Conservation (phyloP, 2,888 invertebrate species). For the Drosophila acutilabella region DNA sequence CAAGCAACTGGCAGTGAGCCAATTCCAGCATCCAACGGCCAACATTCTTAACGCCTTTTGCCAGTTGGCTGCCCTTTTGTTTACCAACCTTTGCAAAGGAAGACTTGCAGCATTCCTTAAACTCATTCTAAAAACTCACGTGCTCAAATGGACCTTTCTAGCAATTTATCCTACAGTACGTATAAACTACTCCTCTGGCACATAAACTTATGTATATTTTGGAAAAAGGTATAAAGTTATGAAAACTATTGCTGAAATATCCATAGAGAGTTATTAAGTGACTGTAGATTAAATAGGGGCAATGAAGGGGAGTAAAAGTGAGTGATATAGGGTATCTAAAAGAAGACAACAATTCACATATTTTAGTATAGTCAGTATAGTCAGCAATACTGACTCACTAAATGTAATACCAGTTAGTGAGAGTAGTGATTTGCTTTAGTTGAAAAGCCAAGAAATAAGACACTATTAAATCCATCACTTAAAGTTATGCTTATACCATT, state of each 20-base stretch:
- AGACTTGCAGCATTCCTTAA: slow-evolving; percentile 44
- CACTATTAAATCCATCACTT: not conserved
- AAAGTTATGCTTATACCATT: not conserved
- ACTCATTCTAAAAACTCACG: slow-evolving; percentile 9
- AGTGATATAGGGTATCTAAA: not conserved
- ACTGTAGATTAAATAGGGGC: not conserved
- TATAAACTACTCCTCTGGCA: slow-evolving; percentile 4
- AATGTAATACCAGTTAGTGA: not conserved
- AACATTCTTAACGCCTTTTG: slow-evolving; percentile 24
- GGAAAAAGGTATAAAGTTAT: not conserved
- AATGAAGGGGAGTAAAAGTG: not conserved
- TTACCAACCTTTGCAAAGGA: slow-evolving; percentile 65
- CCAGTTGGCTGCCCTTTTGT: slow-evolving; percentile 55
- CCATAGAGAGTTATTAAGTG: slow-evolving; percentile 9
- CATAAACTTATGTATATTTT: slow-evolving; percentile 2
- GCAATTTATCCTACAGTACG: slow-evolving; percentile 2
- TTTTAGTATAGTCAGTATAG: not conserved
- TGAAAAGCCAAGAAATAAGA: no score
- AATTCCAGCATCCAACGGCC: slow-evolving; percentile 46
- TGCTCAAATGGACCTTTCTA: slow-evolving; percentile 4
- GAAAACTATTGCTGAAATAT: slow-evolving; percentile 8
- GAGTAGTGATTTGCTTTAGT: no score
- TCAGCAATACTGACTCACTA: no score
- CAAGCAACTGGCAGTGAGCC: slow-evolving; percentile 68
- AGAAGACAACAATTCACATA: not conserved